Percentiles rank a stretch among this genome's conserved stretches.
Conservation (phyloP, 2,113 vertebrate species). For the Actinemys pallida region DNA sequence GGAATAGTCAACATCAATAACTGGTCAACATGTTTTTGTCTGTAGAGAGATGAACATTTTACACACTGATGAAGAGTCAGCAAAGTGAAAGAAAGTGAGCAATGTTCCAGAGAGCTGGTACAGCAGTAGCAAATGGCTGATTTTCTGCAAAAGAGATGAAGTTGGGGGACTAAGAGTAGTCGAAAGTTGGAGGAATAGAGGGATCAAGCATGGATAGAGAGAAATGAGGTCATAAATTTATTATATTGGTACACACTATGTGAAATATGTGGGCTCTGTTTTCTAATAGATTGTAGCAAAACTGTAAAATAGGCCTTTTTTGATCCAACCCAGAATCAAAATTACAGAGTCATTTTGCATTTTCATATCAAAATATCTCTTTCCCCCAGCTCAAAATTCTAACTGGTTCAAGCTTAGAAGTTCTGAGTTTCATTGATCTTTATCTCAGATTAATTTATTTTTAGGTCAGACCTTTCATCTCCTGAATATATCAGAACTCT, state of each 20-base stretch:
- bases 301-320: not conserved
- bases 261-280: not conserved
- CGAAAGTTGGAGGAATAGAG: not conserved
- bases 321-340: not conserved
- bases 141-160: not conserved
- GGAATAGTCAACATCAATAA: not conserved
- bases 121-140: not conserved
- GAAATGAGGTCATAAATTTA: not conserved
- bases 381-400: not conserved
- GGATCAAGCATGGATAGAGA: not conserved
- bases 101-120: not conserved
- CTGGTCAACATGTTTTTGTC: rapidly evolving
- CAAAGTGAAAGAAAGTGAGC: not conserved
- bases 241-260: not conserved
- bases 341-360: not conserved
- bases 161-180: not conserved
- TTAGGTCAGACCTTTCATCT: not conserved
- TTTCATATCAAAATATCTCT: not conserved
- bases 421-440: not conserved
- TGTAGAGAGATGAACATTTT: not conserved
- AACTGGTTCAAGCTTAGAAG: not conserved
- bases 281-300: not conserved
- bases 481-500: not conserved
- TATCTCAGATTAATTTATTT: not conserved
- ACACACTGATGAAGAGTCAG: not conserved